phyloP scores from a whole-genome alignment of 2,797 vertebrate genomes.

The Sebastes alutus region DNA sequence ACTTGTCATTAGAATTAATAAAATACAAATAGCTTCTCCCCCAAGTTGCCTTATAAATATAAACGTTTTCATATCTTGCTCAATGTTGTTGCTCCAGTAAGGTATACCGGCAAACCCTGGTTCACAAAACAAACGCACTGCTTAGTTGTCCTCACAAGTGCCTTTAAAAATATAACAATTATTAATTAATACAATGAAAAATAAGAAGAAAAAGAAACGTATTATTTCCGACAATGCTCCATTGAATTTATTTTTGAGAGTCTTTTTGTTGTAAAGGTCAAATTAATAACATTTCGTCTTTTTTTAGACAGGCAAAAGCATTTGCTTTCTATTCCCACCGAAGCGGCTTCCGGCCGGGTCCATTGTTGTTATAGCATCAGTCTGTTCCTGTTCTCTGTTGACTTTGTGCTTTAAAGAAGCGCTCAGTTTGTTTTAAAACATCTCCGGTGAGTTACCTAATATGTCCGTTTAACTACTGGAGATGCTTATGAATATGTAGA shows the following conservation, averaged over 20 bases:
- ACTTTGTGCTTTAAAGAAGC: neutral
- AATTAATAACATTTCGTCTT: fast-evolving
- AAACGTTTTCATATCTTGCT: neutral
- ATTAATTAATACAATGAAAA: neutral
- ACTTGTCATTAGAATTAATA: fast-evolving
- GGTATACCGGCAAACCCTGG: neutral
- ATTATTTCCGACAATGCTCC: fast-evolving
- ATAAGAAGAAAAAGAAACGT: no score
- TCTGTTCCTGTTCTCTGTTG: neutral
- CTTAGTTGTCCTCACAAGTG: slow-evolving; percentile 28
- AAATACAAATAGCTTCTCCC: neutral
- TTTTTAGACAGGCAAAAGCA: slow-evolving; percentile 46
- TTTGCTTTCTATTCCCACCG: neutral
- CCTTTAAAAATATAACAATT: slow-evolving; percentile 7
- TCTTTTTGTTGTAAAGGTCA: fast-evolving
- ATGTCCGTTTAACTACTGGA: neutral
- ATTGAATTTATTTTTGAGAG: fast-evolving
- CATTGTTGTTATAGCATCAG: neutral
- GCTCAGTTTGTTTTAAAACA: neutral
- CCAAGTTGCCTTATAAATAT: fast-evolving
- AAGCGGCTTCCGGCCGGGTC: neutral
- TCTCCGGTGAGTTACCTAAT: neutral
- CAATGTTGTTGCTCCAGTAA: neutral
- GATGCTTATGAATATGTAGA: fast-evolving
- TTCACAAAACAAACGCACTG: slow-evolving; percentile 4